Evolutionary conservation across 1,140 invertebrate species (phyloP).

Genomic region (Drosophila miranda): DNA sequence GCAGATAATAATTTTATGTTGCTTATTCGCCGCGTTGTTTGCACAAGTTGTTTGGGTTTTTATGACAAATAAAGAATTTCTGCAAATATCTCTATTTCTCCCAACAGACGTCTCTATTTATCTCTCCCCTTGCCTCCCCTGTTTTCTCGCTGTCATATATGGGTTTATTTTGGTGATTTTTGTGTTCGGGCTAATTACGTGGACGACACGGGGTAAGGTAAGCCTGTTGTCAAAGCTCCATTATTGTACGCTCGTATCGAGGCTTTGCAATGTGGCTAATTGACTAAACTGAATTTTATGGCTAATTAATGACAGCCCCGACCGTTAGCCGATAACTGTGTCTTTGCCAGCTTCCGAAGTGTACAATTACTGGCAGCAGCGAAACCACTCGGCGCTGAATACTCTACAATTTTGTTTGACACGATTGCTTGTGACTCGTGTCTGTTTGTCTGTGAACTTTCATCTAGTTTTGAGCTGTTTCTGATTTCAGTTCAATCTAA

Average conservation of each 20-base stretch:
- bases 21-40: conserved; percentile 48
- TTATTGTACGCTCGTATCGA: conserved; percentile 15
- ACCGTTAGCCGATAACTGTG: conserved; percentile 50
- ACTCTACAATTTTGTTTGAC: conserved; percentile 34
- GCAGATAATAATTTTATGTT: conserved; percentile 53
- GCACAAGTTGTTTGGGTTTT: conserved; percentile 47
- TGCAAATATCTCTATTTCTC: conserved; percentile 13
- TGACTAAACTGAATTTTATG: conserved; percentile 48
- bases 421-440: conserved; percentile 36
- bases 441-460: conserved; percentile 51
- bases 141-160: conserved; percentile 12
- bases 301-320: conserved; percentile 55
- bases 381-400: conserved; percentile 15
- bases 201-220: conserved; percentile 13
- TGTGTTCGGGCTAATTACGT: conserved; percentile 28
- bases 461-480: conserved; percentile 34
- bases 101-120: neutral
- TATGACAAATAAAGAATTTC: conserved; percentile 20
- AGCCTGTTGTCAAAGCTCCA: conserved; percentile 28
- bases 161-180: conserved; percentile 24
- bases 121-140: conserved; percentile 12
- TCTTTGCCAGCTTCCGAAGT: conserved; percentile 64
- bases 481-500: conserved; percentile 23
- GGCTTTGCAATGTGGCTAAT: conserved; percentile 41
- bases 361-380: conserved; percentile 44